These are phyloP conservation scores for Stenodera caucasica DNA, from an alignment of 2,888 invertebrate genomes.

Conservation along the genomic window DNA sequence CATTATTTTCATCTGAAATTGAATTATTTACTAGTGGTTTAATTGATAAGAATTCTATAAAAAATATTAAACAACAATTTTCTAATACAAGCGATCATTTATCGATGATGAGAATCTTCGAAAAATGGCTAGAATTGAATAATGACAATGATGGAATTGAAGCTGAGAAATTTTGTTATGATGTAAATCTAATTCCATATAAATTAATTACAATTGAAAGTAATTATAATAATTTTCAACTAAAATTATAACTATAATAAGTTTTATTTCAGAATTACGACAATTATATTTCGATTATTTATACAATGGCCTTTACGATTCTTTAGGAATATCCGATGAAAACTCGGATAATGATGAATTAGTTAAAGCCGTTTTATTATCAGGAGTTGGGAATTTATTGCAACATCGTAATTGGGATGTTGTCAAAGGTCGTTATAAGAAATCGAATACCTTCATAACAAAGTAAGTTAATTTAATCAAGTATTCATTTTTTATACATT, in stretches of 20 bases:
- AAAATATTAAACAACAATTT: constrained; percentile 58
- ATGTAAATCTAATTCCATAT: constrained; percentile 57
- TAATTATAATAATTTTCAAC: too few species aligned
- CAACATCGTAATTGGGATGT: constrained; percentile 56
- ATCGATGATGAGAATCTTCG: constrained; percentile 61
- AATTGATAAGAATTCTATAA: constrained; percentile 57
- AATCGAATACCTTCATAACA: constrained; percentile 56
- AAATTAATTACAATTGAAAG: constrained; percentile 59
- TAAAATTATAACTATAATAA: too few species aligned
- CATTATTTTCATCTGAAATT: constrained; percentile 57
- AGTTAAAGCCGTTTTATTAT: constrained; percentile 60
- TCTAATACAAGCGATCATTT: constrained; percentile 65
- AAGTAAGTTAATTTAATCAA: constrained; percentile 59
- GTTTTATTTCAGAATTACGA: constrained; percentile 60
- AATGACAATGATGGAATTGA: constrained; percentile 42
- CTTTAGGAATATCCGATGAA: constrained; percentile 51
- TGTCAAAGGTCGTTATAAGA: constrained; percentile 60
- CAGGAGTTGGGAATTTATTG: constrained; percentile 63
- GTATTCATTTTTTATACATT: too few species aligned
- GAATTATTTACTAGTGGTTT: constrained; percentile 60
- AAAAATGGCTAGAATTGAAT: constrained; percentile 56
- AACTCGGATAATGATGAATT: constrained; percentile 62
- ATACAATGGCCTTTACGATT: constrained; percentile 53
- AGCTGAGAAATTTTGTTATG: constrained; percentile 55
- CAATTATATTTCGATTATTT: constrained; percentile 61